Base-by-base conservation (phyloP, 2,888 invertebrate species). In the Limnephilus rhombicus region DNA sequence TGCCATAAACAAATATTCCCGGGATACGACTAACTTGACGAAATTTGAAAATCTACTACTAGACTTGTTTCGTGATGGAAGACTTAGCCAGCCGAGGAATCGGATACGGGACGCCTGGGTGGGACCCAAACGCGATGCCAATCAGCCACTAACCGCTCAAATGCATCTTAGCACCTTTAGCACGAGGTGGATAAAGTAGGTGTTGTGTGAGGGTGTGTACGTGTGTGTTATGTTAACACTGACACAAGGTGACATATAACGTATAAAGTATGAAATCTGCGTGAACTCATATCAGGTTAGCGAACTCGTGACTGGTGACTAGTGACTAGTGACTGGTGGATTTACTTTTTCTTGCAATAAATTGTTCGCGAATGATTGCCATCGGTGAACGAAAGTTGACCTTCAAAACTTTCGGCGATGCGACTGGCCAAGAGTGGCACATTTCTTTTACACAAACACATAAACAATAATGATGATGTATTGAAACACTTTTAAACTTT, bases 261-360 rank as follows among this genome's bases (percentile, higher is more conserved):
- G 15, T 49, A 49, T 12, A 13, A 49, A 53, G 24, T 68, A 68
- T 68, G 24, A 68, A 24, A 68, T 68, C 68, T n/a, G 68, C 34
- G 31, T 87, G 88, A 89, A 89, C 37, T 89, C 80, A 13, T 89
- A 89, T 80, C 80, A 34, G 88, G 88, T 89, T 89, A 89, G 15
- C 81, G 68, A 45, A 68, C 81, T 92, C 92, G 90, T 91, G 92
- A 92, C 90, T 86, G 45, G 82, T 83, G 89, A 37, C 37, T 37
- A 2, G 31, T 31, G 31, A n/a, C n/a, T n/a, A n/a, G n/a, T n/a
- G n/a, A n/a, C n/a, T n/a, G 34, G 34, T 34, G 80, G 91, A 91
- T 83, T 92, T 90, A 92, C 91, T 92, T 92, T 91, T 92, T 92
- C 88, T 90, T 34, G 90, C 92, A 82, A 90, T 92, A 90, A 85